Evolutionary conservation across 2,113 vertebrate species (phyloP).

Genomic region (Paramisgurnus dabryanus): DNA sequence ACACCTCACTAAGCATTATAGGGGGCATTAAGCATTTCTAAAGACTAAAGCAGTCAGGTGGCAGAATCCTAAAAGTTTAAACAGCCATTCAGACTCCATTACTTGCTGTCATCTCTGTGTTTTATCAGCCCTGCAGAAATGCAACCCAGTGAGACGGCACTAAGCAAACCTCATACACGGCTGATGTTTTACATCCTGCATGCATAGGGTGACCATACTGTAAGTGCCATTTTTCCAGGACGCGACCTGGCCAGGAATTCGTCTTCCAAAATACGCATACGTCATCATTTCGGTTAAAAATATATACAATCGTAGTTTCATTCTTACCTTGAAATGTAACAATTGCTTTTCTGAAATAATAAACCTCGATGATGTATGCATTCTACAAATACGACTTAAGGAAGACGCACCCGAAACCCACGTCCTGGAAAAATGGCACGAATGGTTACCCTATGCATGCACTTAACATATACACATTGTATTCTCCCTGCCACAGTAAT

Average conservation of each 20-base stretch:
- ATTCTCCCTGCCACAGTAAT: not conserved
- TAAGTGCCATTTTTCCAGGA: too few species aligned
- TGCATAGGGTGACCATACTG: too few species aligned
- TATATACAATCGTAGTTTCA: too few species aligned
- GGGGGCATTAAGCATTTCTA: constrained; percentile 2
- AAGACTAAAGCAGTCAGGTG: not conserved
- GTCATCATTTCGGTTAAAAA: too few species aligned
- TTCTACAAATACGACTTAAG: too few species aligned
- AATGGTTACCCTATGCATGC: not conserved
- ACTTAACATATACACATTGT: constrained; percentile 2
- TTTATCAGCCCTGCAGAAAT: not conserved
- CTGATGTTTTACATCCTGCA: constrained; percentile 7
- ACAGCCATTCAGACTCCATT: constrained; percentile 20
- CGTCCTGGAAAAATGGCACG: too few species aligned
- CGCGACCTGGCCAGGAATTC: too few species aligned
- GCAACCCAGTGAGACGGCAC: not conserved
- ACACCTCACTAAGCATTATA: constrained; percentile 5
- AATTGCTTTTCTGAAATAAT: too few species aligned
- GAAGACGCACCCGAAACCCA: too few species aligned
- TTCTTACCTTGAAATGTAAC: too few species aligned
- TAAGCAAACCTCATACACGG: constrained; percentile 1
- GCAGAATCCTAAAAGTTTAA: constrained; percentile 7
- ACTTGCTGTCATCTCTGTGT: constrained; percentile 11
- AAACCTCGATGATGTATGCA: too few species aligned
- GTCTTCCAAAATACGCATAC: too few species aligned